Evolutionary conservation across 2,797 vertebrate genomes (phyloP).

Genomic region (Pyrocephalus nanus): DNA sequence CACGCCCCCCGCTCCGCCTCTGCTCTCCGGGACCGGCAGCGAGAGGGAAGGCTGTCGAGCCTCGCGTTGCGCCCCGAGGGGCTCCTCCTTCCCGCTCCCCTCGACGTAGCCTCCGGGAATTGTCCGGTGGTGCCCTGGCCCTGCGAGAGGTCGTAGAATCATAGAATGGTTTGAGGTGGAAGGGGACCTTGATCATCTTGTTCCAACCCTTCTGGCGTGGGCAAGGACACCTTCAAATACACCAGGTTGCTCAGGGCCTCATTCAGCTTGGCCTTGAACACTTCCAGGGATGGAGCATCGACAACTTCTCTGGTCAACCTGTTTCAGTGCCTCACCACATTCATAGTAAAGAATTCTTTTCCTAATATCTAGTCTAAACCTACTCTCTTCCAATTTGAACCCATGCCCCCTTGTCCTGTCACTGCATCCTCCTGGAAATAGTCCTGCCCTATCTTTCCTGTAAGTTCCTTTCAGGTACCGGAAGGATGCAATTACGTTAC

Average conservation of each 20-base stretch:
- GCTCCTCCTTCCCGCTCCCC: no score
- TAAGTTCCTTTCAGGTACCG: no score
- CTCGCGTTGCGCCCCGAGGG: rapidly evolving
- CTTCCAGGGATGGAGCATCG: not conserved
- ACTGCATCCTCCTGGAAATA: no score
- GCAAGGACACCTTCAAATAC: not conserved
- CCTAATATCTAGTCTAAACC: not conserved
- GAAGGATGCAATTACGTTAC: not conserved
- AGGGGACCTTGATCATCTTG: not conserved
- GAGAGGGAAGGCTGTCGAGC: no score
- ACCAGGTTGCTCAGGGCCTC: not conserved
- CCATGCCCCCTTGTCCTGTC: no score
- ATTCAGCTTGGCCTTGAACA: not conserved
- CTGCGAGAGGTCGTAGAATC: not conserved
- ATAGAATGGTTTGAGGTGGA: not conserved
- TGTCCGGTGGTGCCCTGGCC: not conserved
- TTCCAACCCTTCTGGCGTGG: not conserved
- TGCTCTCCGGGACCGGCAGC: not conserved
- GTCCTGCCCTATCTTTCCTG: no score
- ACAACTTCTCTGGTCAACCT: not conserved
- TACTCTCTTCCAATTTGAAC: not conserved
- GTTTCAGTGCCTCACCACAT: no score
- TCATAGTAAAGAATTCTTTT: not conserved
- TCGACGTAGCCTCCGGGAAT: not conserved
- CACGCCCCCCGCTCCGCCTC: not conserved